These are phyloP conservation scores for Cichladusa arquata DNA, from an alignment of 2,113 vertebrate genomes.

Conservation along the genomic window DNA sequence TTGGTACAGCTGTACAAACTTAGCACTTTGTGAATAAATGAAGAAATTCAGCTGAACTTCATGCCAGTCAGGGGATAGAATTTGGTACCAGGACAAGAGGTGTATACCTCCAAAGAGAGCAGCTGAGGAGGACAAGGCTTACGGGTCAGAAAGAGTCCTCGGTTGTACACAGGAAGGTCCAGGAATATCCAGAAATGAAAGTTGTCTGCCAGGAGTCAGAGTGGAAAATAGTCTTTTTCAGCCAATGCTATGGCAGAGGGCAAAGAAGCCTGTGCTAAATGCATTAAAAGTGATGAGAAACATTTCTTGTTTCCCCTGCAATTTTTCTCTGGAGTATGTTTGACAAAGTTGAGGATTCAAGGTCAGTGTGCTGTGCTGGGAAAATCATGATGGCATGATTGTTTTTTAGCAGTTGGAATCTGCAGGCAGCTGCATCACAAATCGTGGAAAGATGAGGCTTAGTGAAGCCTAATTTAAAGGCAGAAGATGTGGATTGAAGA, in stretches of 20 bases:
- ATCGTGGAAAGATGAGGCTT: background rate
- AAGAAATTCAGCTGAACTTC: background rate
- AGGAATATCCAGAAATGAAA: background rate
- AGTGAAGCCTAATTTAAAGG: background rate
- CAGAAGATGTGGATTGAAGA: background rate
- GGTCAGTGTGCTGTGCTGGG: background rate
- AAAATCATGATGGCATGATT: background rate
- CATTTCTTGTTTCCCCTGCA: background rate
- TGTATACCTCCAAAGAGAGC: accelerated
- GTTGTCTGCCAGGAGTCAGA: background rate
- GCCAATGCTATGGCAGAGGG: background rate
- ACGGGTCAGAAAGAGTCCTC: background rate
- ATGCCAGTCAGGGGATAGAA: background rate
- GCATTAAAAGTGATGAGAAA: background rate
- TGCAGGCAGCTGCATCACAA: background rate
- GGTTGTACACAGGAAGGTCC: background rate
- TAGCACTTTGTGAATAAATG: background rate
- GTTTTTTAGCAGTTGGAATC: background rate
- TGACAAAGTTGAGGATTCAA: background rate
- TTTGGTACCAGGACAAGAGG: background rate
- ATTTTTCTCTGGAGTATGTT: background rate
- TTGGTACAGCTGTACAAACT: background rate
- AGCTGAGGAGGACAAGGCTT: background rate
- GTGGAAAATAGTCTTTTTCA: background rate
- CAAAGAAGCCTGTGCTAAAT: background rate